Evolutionary conservation across 2,797 vertebrate genomes (phyloP).

Genomic region (Coracias cyanogaster): DNA sequence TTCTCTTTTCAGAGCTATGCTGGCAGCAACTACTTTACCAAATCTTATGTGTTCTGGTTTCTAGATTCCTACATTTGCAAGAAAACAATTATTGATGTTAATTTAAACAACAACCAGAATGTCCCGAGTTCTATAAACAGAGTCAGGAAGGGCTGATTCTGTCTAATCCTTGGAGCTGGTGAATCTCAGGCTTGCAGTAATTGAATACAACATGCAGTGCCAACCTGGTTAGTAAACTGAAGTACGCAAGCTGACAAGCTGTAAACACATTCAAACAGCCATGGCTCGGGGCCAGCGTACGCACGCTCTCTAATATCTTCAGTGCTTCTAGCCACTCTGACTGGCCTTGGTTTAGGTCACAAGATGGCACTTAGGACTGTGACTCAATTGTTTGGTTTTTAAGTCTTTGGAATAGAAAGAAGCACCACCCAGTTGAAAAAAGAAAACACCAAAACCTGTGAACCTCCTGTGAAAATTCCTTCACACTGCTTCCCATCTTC

Average conservation of each 20-base stretch:
- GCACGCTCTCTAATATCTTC: background rate
- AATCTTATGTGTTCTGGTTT: slow-evolving; percentile 18
- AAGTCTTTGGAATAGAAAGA: background rate
- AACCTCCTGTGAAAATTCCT: background rate
- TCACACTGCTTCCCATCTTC: background rate
- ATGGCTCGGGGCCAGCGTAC: background rate
- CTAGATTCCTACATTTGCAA: slow-evolving; percentile 7
- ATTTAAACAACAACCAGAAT: slow-evolving; percentile 26
- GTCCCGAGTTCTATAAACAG: background rate
- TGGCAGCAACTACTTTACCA: slow-evolving; percentile 2
- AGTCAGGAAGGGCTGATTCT: background rate
- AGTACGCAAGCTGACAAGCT: slow-evolving; percentile 35
- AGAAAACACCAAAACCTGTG: background rate
- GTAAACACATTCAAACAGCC: slow-evolving; percentile 39
- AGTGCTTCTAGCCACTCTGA: background rate
- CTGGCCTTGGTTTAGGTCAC: background rate
- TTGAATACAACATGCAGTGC: slow-evolving; percentile 20
- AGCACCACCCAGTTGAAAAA: background rate
- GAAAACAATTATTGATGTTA: slow-evolving; percentile 13
- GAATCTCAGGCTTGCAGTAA: slow-evolving; percentile 19
- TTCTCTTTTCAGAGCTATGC: slow-evolving; percentile 20
- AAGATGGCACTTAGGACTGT: background rate
- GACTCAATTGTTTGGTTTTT: background rate
- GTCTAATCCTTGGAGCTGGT: slow-evolving; percentile 24
- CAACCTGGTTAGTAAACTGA: slow-evolving; percentile 47